phyloP scores from a whole-genome alignment of 2,797 vertebrate genomes.

The Labroides dimidiatus region DNA sequence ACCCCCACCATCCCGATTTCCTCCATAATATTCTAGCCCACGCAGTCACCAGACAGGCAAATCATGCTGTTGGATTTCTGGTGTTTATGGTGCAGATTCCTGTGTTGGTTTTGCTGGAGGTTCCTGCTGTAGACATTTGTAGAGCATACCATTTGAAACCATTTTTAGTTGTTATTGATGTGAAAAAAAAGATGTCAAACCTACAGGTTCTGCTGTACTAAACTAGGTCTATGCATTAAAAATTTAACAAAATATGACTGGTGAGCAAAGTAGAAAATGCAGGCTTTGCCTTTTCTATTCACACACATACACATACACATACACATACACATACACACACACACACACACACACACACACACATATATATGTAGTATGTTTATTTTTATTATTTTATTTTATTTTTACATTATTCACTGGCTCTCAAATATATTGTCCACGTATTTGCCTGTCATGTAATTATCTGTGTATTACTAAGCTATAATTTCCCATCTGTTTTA shows the following conservation, averaged over 20 bases:
- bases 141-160: neutral
- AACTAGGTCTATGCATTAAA: conserved; percentile 49
- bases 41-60: conserved; percentile 34
- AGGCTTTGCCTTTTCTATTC: neutral
- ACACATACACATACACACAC: too few relatives aligned
- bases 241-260: conserved; percentile 19
- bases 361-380: too few relatives aligned
- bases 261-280: neutral
- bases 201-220: conserved; percentile 4
- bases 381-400: too few relatives aligned
- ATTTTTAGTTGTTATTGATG: neutral
- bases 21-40: conserved; percentile 37
- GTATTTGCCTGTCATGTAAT: neutral
- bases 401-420: too few relatives aligned
- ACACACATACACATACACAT: too few relatives aligned
- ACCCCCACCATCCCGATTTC: conserved; percentile 15
- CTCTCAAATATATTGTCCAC: too few relatives aligned
- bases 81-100: neutral
- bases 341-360: too few relatives aligned
- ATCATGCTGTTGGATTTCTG: neutral
- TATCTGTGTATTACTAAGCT: neutral
- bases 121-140: neutral
- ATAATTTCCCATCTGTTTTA: neutral
- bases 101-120: neutral
- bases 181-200: neutral